Conservation (phyloP, 2,113 vertebrate genomes). For the Paradoxurus hermaphroditus region DNA sequence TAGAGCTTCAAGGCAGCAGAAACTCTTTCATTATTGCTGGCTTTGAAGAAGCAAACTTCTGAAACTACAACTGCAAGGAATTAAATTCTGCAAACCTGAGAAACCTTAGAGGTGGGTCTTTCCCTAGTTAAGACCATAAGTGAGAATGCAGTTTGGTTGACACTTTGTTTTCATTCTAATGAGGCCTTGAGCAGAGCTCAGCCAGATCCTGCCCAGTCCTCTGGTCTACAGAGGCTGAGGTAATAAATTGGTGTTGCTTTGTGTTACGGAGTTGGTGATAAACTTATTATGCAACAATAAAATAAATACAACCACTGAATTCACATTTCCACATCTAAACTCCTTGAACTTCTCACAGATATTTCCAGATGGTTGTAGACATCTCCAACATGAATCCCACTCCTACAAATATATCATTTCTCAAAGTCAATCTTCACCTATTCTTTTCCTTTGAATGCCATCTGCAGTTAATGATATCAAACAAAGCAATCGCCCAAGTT, state of each 20-base stretch:
- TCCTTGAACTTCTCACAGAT: not conserved
- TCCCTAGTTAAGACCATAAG: not conserved
- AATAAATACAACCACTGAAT: not conserved
- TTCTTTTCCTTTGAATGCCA: not conserved
- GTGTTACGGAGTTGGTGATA: not conserved
- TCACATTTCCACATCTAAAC: not conserved
- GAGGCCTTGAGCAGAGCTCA: not conserved
- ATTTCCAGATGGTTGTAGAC: not conserved
- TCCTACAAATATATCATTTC: not conserved
- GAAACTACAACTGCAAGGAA: not conserved
- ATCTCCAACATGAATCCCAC: not conserved
- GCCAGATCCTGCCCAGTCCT: not conserved
- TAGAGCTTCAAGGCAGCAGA: not conserved
- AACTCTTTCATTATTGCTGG: not conserved
- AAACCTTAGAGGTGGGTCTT: not conserved
- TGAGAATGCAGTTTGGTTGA: not conserved
- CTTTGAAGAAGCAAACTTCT: not conserved
- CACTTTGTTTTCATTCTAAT: not conserved
- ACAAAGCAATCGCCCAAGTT: not conserved
- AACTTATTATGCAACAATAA: not conserved
- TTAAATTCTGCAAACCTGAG: not conserved
- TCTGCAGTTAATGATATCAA: not conserved
- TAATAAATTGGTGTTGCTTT: not conserved
- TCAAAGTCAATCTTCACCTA: not conserved
- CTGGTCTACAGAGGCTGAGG: not conserved